These are phyloP conservation scores for Calameuta filiformis DNA, from an alignment of 2,888 invertebrate genomes.

Conservation along the genomic window DNA sequence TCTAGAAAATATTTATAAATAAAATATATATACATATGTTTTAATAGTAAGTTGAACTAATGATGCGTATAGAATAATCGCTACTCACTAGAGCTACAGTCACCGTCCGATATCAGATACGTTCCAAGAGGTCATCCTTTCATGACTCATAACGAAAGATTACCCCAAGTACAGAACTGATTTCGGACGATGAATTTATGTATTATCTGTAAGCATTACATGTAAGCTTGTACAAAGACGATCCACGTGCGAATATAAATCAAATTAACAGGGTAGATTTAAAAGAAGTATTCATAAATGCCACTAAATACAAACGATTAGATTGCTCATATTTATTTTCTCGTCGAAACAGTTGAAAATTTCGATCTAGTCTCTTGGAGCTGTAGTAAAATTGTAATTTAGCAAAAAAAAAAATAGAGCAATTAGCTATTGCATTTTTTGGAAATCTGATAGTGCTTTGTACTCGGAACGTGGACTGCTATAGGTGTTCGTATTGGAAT, in stretches of 20 bases:
- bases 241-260: not conserved
- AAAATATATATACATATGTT: not conserved
- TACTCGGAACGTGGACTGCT: not conserved
- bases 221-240: not conserved
- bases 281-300: not conserved
- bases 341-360: not conserved
- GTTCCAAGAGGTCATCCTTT: not conserved
- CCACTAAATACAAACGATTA: not conserved
- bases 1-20: not conserved
- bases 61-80: not conserved
- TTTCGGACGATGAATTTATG: not conserved
- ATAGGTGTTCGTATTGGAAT: not conserved
- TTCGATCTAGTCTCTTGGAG: not conserved
- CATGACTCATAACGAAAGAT: not conserved
- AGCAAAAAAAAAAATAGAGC: not conserved
- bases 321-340: not conserved
- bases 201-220: not conserved
- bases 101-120: not conserved
- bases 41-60: not conserved
- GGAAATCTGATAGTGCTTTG: not conserved
- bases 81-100: not conserved
- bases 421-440: not conserved
- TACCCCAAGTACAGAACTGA: not conserved
- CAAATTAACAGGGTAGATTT: not conserved
- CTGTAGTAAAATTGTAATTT: not conserved